Evolutionary conservation across 2,797 vertebrate genomes (phyloP).

Genomic region (Champsocephalus gunnari): DNA sequence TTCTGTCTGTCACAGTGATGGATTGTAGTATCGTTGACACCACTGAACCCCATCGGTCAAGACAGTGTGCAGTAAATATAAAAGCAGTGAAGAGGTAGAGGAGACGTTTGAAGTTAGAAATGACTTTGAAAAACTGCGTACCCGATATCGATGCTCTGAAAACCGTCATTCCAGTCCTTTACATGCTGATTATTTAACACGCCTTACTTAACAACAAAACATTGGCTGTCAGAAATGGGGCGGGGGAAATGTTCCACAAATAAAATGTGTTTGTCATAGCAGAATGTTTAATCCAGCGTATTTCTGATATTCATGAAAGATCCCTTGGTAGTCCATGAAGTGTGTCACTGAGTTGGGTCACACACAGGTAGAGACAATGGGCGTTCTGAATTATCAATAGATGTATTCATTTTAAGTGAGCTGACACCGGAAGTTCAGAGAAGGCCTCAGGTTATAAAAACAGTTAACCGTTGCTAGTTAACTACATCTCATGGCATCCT

Average conservation of each 20-base stretch:
- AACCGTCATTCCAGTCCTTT: background rate
- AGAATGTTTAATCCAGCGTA: no score
- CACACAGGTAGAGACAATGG: no score
- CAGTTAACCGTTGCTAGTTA: no score
- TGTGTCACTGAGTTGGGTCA: no score
- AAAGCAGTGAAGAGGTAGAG: background rate
- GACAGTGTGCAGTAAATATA: background rate
- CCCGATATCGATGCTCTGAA: background rate
- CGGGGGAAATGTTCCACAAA: background rate
- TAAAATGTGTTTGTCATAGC: background rate
- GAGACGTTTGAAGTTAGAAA: background rate
- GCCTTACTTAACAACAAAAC: background rate
- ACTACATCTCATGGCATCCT: no score
- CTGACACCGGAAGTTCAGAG: no score
- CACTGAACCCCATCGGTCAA: slow-evolving; percentile 20
- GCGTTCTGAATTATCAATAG: no score
- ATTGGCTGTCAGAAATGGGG: background rate
- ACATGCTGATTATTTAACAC: background rate
- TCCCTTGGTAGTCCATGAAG: no score
- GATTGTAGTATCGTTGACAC: slow-evolving; percentile 37
- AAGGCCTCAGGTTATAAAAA: no score
- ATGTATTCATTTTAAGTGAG: no score
- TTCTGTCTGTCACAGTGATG: slow-evolving; percentile 32
- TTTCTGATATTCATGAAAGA: no score
- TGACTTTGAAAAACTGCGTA: background rate